These are phyloP conservation scores for Anser cygnoides DNA, from an alignment of 2,113 vertebrate species.

Conservation along the genomic window DNA sequence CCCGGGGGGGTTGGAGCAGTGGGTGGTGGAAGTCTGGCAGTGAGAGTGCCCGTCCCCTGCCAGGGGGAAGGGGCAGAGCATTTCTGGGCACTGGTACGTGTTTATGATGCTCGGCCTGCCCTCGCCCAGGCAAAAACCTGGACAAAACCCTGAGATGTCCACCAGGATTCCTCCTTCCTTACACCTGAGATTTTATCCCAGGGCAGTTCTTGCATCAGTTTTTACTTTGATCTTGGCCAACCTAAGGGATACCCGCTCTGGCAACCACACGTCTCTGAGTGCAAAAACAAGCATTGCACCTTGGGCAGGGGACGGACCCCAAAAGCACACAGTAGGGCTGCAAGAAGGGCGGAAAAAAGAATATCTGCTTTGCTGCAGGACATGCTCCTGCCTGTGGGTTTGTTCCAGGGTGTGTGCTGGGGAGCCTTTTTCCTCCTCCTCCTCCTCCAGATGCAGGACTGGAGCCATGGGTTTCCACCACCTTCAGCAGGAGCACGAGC, in stretches of 20 bases:
- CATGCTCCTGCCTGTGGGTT: not conserved
- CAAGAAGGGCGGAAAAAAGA: not conserved
- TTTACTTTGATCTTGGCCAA: not conserved
- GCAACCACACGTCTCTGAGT: fast-evolving
- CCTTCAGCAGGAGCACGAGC: not conserved
- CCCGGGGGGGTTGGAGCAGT: not conserved
- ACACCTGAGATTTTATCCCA: not conserved
- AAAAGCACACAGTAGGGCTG: fast-evolving
- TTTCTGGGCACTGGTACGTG: not conserved
- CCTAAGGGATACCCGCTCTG: not conserved
- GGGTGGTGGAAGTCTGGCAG: not conserved
- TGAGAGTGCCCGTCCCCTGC: not conserved
- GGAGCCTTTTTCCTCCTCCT: not conserved
- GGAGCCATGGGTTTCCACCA: not conserved
- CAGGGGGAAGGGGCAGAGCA: not conserved
- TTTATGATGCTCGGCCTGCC: not conserved
- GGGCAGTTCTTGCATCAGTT: not conserved
- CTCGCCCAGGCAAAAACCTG: not conserved
- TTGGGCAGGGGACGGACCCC: not conserved
- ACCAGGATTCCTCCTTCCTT: not conserved
- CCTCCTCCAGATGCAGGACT: not conserved
- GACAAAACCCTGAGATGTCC: not conserved
- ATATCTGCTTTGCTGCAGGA: not conserved
- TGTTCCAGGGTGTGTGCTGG: not conserved
- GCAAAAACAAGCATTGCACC: fast-evolving